These are phyloP conservation scores for Anoplophora glabripennis DNA, from an alignment of 1,140 invertebrate species.

Conservation along the genomic window DNA sequence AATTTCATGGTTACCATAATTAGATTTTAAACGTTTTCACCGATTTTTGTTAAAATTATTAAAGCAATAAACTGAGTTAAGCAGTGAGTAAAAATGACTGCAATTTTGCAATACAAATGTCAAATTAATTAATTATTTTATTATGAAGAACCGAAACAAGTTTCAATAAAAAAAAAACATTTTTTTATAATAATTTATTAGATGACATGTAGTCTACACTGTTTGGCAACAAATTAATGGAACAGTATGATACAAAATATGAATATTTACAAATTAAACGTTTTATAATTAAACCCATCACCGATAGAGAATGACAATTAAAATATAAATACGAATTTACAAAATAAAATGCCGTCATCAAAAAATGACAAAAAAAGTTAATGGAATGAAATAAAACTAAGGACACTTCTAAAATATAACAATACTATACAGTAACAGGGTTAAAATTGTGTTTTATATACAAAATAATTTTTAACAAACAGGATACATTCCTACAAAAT, in stretches of 20 bases:
- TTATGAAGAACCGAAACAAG: neutral
- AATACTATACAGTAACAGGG: conserved; percentile 29
- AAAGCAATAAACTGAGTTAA: too few relatives aligned
- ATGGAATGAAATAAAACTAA: conserved; percentile 29
- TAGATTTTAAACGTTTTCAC: too few relatives aligned
- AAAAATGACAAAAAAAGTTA: neutral
- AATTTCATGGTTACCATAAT: too few relatives aligned
- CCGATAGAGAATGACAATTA: neutral
- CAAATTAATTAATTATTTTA: too few relatives aligned
- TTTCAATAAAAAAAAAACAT: neutral
- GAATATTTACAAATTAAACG: conserved; percentile 12
- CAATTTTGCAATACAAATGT: too few relatives aligned
- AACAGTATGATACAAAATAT: conserved; percentile 2
- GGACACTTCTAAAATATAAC: conserved; percentile 30
- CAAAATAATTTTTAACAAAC: conserved; percentile 31
- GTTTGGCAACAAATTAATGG: conserved; percentile 15
- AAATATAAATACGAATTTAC: neutral
- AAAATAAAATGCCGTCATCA: neutral
- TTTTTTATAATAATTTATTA: conserved; percentile 14
- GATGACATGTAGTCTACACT: conserved; percentile 14
- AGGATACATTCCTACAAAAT: conserved; percentile 32
- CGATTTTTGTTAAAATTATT: too few relatives aligned
- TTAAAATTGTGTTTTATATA: conserved; percentile 28
- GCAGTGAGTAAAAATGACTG: too few relatives aligned
- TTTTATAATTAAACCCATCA: neutral